Evolutionary conservation across 2,113 vertebrate genomes (phyloP), one percentile per base, ranked within the genome.

Genomic region (Phaethon lepturus): DNA sequence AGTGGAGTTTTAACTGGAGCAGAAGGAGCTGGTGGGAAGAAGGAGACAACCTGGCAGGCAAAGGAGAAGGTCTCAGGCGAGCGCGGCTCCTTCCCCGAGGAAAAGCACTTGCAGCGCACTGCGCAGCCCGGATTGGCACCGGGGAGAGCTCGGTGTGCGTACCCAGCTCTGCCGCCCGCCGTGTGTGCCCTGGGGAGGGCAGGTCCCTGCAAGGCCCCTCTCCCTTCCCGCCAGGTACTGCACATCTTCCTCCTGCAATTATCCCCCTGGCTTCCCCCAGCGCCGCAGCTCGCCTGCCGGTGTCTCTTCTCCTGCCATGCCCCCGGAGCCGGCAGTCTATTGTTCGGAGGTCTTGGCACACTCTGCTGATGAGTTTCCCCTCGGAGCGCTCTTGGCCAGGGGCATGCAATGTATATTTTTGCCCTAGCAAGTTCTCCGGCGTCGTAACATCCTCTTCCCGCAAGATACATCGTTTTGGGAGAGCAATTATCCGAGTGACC

Each of bases 371-470:
- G 90, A 80, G 68, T 52, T 97, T 94, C 80, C 91, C 83, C 76
- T 84, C 18, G 5, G 10, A 88, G 58, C 20, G 4, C 86, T n/a
- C 71, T 29, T 13, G 4, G 75, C 96, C 88, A 92, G 91, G 94
- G 94, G 31, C 5, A 33, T 73, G 86, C 55, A 8, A 71, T 8
- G 77, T 38, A 49, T 44, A 88, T 60, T 75, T 76, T 85, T 88
- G 92, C 94, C 96, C 80, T 35, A 11, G 95, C 95, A 94, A 96
- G 96, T 97, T 86, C 85, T 29, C 84, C 69, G 5, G 79, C 92
- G 97, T 67, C 77, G 64, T 55, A 97, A 96, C 95, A 95, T 96
- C 97, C 93, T 96, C 89, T 96, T 66, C 94, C 97, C 91, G 87
- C 93, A 77, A 93, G 97, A 95, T 15, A 35, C 77, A 66, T 56